A percentile compares a stretch with the other conserved stretches of the same genome.
Conservation (phyloP, 2,797 vertebrate species). For the Tarsius wallacei region DNA sequence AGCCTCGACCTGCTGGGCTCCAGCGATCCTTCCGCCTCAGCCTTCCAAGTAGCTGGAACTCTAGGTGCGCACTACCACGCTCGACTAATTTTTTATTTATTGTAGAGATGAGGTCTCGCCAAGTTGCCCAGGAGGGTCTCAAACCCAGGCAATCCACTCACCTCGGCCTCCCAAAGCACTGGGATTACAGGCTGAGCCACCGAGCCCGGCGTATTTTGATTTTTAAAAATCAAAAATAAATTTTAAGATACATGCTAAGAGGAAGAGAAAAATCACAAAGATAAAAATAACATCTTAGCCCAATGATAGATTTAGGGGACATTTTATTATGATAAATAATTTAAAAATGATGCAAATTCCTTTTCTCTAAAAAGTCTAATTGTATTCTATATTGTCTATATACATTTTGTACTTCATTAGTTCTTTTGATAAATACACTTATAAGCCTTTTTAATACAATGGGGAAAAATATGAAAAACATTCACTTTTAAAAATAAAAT, state of each 20-base stretch:
- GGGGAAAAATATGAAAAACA: conserved; percentile 14
- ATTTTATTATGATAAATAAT: conserved; percentile 61
- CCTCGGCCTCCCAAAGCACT: too few relatives aligned
- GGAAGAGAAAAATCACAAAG: not conserved
- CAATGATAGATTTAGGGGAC: not conserved
- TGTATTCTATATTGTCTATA: conserved; percentile 23
- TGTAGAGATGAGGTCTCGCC: too few relatives aligned
- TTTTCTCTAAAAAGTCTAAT: conserved; percentile 27
- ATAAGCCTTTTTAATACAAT: conserved; percentile 3
- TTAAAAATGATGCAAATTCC: conserved; percentile 44
- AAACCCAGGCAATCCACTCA: too few relatives aligned
- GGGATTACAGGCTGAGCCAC: too few relatives aligned
- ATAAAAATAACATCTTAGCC: conserved; percentile 39
- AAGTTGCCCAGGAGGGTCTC: too few relatives aligned
- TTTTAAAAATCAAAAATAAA: not conserved
- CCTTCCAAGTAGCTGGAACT: too few relatives aligned
- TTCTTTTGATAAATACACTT: conserved; percentile 41
- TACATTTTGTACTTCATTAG: not conserved
- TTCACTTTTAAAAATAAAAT: conserved; percentile 65
- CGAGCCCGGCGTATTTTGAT: too few relatives aligned
- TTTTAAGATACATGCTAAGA: not conserved
- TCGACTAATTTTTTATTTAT: too few relatives aligned
- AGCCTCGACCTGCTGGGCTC: too few relatives aligned
- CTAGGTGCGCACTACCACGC: too few relatives aligned
- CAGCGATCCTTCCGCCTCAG: too few relatives aligned